Conservation (phyloP, 2,888 invertebrate species). For the Tinea semifulvella region DNA sequence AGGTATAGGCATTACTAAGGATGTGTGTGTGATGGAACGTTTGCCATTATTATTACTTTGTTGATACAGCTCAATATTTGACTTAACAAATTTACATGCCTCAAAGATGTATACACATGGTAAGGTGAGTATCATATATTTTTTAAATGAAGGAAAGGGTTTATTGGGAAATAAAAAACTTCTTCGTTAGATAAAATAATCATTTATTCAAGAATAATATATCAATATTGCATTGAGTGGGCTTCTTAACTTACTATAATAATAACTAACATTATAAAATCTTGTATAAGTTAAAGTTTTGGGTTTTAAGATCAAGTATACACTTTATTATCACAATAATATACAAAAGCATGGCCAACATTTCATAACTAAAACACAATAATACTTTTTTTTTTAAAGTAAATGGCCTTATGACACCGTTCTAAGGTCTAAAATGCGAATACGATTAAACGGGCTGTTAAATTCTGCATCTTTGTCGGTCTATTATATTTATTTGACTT, state of each 20-base stretch:
- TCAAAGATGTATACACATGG: too few species aligned
- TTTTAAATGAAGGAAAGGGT: neutral
- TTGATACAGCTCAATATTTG: too few species aligned
- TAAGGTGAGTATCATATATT: too few species aligned
- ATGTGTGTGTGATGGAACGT: too few species aligned
- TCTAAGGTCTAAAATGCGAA: too few species aligned
- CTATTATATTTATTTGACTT: too few species aligned
- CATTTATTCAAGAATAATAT: neutral
- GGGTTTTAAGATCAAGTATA: neutral
- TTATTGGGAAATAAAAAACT: neutral
- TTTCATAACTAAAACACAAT: neutral
- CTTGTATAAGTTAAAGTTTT: neutral
- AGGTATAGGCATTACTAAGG: too few species aligned
- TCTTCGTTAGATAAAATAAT: neutral
- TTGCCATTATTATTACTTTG: too few species aligned
- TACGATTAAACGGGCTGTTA: too few species aligned
- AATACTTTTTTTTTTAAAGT: neutral
- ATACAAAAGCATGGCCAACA: neutral
- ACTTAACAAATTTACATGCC: too few species aligned
- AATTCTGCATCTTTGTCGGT: too few species aligned
- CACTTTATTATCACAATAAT: constrained; percentile 1
- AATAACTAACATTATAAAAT: too few species aligned
- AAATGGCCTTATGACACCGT: neutral
- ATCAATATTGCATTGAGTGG: neutral
- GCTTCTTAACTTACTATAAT: constrained; percentile 4